Base-by-base conservation (phyloP, 92 coral and sea anemone species). In the Pocillopora grandis region DNA sequence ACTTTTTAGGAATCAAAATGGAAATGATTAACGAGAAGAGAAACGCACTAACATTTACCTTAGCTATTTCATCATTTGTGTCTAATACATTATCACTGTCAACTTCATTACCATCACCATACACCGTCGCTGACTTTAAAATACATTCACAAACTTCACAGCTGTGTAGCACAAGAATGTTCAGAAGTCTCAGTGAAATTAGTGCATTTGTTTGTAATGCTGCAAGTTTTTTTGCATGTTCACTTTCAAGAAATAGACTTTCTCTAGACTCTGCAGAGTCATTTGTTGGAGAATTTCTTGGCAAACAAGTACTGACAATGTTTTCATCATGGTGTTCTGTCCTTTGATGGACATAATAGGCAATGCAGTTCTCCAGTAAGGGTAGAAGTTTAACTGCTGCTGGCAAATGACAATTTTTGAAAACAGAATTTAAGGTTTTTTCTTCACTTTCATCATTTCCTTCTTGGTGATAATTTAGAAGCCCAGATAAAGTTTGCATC, bases 161-260 rank as follows among this genome's bases (percentile, higher is more conserved):
- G 79, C 95, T 92, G 71, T 82, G 85, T 36, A 89, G 76, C 17
- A 88, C 90, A 64, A 94, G 90, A 37, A 92, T 85, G 70, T 87
- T 88, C 13, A 94, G 84, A 36, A 93, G 92, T 67, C 86, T 82
- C 14, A 94, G 85, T 10, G 98, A 66, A 71, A 77, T 86, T 33
- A 86, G 65, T 1, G 88, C 93, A 69, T 36, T 67, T 42, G 83
- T 90, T 64, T 84, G 78, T 13, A 89, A 87, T 20, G 66, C 16
- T 9, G 86, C 71, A 2, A 87, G 82, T 49, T 74, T 83, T 66
- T 81, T 81, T 3, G 72, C 72, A 10, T 84, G 74, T 19, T 89
- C 95, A 78, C 75, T 85, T 56, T 89, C 91, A 58, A 33, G 69
- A 21, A 65, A 66, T 12, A 68, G 12, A 71, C 84, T 69, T 17